Conservation (phyloP, 2,888 invertebrate genomes). For the Hesperia comma region DNA sequence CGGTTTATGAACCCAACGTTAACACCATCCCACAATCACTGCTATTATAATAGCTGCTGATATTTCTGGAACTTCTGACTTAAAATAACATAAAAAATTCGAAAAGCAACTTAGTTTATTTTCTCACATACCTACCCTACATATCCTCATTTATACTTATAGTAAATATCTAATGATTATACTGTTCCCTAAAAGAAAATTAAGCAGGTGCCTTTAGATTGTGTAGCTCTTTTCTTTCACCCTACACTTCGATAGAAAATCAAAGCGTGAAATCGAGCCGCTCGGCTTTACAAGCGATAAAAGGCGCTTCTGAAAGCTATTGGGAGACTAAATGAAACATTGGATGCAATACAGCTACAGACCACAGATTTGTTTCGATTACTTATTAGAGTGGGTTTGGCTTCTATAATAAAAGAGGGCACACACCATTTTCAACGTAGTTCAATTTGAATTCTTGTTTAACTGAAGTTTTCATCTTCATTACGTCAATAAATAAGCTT, state of each 20-base stretch:
- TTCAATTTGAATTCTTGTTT: background rate
- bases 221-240: constrained; percentile 1
- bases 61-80: too few relatives aligned
- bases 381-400: constrained; percentile 5
- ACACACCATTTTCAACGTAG: background rate
- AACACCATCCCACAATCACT: too few relatives aligned
- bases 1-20: too few relatives aligned
- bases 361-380: constrained; percentile 18
- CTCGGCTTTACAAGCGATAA: constrained; percentile 32
- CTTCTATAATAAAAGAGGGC: background rate
- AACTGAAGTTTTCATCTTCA: background rate
- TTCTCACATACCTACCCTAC: too few relatives aligned
- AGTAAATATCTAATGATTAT: too few relatives aligned
- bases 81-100: too few relatives aligned
- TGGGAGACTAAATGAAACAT: constrained; percentile 24
- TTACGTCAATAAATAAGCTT: too few relatives aligned
- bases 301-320: constrained; percentile 29
- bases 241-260: constrained; percentile 24
- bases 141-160: too few relatives aligned
- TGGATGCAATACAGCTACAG: constrained; percentile 13
- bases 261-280: constrained; percentile 30
- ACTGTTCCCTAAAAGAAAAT: too few relatives aligned
- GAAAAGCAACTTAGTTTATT: too few relatives aligned
- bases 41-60: too few relatives aligned
- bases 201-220: background rate